Evolutionary conservation across 2,797 vertebrate species (phyloP).

Genomic region (Dendrocincla fuliginosa): DNA sequence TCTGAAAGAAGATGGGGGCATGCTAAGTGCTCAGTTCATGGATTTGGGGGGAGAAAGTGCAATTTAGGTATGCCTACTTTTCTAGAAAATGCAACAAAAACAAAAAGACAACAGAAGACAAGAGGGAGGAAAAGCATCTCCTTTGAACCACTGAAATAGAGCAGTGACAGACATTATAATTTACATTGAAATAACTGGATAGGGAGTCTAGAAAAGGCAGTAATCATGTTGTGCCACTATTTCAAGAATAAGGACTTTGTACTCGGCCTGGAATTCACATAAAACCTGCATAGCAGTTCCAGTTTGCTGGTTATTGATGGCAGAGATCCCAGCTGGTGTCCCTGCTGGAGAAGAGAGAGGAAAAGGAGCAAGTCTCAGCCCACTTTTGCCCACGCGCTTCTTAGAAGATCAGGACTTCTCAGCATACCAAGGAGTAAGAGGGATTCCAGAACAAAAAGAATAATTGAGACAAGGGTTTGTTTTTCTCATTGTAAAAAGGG

Average conservation of each 20-base stretch:
- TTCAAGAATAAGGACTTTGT: slow-evolving; percentile 37
- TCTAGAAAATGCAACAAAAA: not conserved
- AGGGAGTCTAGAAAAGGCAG: not conserved
- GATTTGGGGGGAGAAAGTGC: not conserved
- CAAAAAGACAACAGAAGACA: not conserved
- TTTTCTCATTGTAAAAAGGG: not conserved
- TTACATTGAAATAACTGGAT: not conserved
- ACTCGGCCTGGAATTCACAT: not conserved
- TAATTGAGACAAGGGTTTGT: not conserved
- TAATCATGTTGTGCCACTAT: not conserved
- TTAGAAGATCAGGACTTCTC: not conserved
- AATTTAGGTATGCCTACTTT: not conserved
- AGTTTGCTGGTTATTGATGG: not conserved
- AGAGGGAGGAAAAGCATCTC: not conserved
- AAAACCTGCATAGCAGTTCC: not conserved
- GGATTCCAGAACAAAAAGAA: not conserved
- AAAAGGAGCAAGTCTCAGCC: not conserved
- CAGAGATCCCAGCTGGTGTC: not conserved
- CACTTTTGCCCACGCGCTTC: fast-evolving
- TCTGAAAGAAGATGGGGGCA: not conserved
- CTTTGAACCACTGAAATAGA: not conserved
- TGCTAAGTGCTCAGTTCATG: not conserved
- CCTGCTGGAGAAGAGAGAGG: not conserved
- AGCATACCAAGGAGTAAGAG: not conserved
- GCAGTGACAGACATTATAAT: not conserved